phyloP scores from a whole-genome alignment of 2,888 invertebrate genomes.

The Orthosia cruda region DNA sequence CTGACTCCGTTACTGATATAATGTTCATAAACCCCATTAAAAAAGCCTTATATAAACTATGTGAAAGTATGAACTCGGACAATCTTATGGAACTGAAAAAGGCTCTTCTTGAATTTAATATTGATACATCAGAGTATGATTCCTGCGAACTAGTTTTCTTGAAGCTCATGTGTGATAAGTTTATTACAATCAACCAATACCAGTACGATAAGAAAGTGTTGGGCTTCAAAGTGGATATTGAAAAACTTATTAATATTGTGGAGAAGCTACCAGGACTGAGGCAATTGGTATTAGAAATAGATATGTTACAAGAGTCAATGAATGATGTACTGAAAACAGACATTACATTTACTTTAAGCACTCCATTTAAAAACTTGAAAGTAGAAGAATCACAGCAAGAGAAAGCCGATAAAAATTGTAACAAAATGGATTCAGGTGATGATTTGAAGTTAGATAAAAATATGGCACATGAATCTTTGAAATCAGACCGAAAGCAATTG shows the following conservation, averaged over 20 bases:
- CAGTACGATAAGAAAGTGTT: slow-evolving; percentile 66
- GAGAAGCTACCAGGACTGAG: slow-evolving; percentile 78
- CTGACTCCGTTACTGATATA: slow-evolving; percentile 73
- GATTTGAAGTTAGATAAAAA: slow-evolving; percentile 73
- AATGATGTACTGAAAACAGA: slow-evolving; percentile 63
- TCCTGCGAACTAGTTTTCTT: slow-evolving; percentile 84
- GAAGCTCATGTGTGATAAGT: slow-evolving; percentile 84
- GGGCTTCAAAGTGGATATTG: slow-evolving; percentile 71
- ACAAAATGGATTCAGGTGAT: slow-evolving; percentile 69
- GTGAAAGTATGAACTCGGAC: slow-evolving; percentile 82
- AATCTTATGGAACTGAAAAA: slow-evolving; percentile 81
- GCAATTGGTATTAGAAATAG: slow-evolving; percentile 76
- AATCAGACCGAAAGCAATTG: slow-evolving; percentile 78
- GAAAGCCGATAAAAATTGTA: slow-evolving; percentile 29
- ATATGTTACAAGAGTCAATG: slow-evolving; percentile 74
- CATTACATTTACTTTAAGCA: slow-evolving; percentile 57
- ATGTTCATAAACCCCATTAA: slow-evolving; percentile 83
- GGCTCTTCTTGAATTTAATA: slow-evolving; percentile 78
- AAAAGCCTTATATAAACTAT: slow-evolving; percentile 84
- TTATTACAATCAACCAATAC: slow-evolving; percentile 76
- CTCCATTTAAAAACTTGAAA: slow-evolving; percentile 59
- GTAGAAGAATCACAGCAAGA: slow-evolving; percentile 58
- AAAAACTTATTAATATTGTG: slow-evolving; percentile 80
- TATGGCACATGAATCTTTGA: slow-evolving; percentile 66
- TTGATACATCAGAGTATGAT: slow-evolving; percentile 81